A percentile compares a stretch with the other conserved stretches of the same genome.
Conservation (phyloP, 2,888 invertebrate genomes). For the Athrips mouffetella region DNA sequence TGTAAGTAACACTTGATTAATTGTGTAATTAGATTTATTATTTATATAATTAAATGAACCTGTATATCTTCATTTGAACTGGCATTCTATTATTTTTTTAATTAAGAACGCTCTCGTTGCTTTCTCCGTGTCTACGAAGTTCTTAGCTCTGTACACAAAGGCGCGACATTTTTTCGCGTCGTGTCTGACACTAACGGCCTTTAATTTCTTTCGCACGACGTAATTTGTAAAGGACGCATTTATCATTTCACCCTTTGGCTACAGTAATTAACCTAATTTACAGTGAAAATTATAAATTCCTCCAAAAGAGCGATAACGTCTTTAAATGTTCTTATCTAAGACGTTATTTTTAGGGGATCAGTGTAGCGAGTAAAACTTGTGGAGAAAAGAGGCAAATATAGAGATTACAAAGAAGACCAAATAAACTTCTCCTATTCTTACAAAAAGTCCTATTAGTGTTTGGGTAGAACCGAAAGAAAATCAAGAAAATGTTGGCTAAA, state of each 20-base stretch:
- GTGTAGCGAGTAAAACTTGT: slow-evolving; percentile 4
- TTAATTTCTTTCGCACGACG: slow-evolving; percentile 53
- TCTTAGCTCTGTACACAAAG: slow-evolving; percentile 2
- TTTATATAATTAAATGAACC: too few species aligned
- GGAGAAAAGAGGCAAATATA: neutral
- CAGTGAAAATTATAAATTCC: slow-evolving; percentile 36
- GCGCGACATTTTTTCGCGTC: slow-evolving; percentile 44
- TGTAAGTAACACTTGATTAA: too few species aligned
- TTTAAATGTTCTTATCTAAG: slow-evolving; percentile 4
- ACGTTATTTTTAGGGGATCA: slow-evolving; percentile 3
- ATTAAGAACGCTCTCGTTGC: neutral
- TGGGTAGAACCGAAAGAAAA: too few species aligned
- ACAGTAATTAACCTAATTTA: slow-evolving; percentile 58
- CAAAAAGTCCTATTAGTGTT: too few species aligned
- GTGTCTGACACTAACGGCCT: slow-evolving; percentile 46
- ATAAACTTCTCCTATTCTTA: too few species aligned
- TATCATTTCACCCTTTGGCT: slow-evolving; percentile 53
- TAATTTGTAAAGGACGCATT: slow-evolving; percentile 58
- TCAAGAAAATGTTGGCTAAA: too few species aligned
- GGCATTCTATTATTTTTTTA: neutral
- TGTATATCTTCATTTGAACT: neutral
- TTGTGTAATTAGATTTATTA: too few species aligned
- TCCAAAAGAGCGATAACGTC: slow-evolving; percentile 6
- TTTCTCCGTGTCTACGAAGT: neutral
- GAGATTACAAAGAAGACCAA: neutral